Conservation (phyloP, 2,888 invertebrate genomes). For the Drosophila anomelani region DNA sequence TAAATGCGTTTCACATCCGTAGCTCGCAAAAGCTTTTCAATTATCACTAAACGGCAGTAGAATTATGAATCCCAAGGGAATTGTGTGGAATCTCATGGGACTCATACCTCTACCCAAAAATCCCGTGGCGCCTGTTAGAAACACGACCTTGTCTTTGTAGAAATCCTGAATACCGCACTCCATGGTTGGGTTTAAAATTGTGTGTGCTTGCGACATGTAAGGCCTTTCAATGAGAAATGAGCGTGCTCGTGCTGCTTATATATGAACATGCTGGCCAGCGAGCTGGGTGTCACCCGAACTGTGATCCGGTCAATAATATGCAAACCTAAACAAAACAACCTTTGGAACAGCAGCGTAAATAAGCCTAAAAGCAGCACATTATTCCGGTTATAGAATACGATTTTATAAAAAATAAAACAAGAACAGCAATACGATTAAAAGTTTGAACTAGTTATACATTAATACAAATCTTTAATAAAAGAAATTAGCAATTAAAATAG, state of each 20-base stretch:
- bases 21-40: conserved; percentile 40
- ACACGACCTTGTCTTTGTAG: conserved; percentile 29
- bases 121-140: conserved; percentile 39
- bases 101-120: conserved; percentile 37
- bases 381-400: neutral
- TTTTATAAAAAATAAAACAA: neutral
- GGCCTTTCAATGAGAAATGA: conserved; percentile 4
- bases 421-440: neutral
- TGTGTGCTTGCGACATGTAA: neutral
- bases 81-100: neutral
- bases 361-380: neutral
- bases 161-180: conserved; percentile 32
- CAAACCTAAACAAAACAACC: neutral
- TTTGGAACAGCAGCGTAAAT: neutral
- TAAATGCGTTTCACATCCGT: conserved; percentile 42
- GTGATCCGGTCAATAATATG: conserved; percentile 24
- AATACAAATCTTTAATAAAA: no score
- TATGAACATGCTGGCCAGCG: conserved; percentile 3
- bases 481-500: no score
- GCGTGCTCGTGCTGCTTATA: neutral
- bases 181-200: conserved; percentile 1
- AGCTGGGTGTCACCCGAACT: conserved; percentile 7
- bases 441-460: no score
- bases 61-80: no score
- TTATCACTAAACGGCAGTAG: conserved; percentile 14